A percentile compares a stretch with the other conserved stretches of the same genome.
These are phyloP conservation scores for Vulpes lagopus DNA, from an alignment of 2,113 vertebrate genomes.

Conservation along the genomic window DNA sequence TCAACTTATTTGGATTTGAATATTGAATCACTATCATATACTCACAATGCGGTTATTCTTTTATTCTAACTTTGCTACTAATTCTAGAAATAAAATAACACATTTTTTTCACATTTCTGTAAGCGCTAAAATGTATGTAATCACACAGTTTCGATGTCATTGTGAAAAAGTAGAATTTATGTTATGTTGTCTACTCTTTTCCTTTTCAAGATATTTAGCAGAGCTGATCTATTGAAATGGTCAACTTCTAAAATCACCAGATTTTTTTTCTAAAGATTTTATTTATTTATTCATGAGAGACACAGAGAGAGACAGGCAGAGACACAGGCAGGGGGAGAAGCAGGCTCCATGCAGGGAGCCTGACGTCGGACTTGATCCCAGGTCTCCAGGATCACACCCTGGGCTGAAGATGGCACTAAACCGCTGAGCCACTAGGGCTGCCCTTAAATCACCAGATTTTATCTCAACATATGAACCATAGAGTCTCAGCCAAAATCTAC, in stretches of 20 bases:
- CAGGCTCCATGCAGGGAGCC: too few species aligned
- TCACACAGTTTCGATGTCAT: background rate
- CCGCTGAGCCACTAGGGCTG: too few species aligned
- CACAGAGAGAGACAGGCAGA: too few species aligned
- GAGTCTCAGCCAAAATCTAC: background rate
- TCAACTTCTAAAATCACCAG: background rate
- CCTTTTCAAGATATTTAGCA: conserved; percentile 39
- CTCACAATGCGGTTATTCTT: background rate
- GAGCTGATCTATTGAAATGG: background rate
- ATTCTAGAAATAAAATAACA: background rate
- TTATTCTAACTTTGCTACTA: background rate
- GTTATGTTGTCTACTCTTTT: background rate
- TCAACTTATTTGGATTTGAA: background rate
- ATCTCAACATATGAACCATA: background rate
- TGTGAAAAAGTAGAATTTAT: background rate
- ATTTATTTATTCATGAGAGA: too few species aligned
- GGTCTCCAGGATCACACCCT: too few species aligned
- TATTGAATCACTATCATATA: background rate
- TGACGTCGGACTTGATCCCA: too few species aligned
- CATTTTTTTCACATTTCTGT: background rate
- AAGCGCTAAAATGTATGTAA: background rate
- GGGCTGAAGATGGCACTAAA: too few species aligned
- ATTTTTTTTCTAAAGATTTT: too few species aligned
- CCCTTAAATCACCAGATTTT: background rate
- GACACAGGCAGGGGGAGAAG: too few species aligned